Evolutionary conservation across 53 echinoderm and acorn worm genomes (phyloP), one percentile per base, ranked within the genome.

Genomic region (Zoroaster sp.): DNA sequence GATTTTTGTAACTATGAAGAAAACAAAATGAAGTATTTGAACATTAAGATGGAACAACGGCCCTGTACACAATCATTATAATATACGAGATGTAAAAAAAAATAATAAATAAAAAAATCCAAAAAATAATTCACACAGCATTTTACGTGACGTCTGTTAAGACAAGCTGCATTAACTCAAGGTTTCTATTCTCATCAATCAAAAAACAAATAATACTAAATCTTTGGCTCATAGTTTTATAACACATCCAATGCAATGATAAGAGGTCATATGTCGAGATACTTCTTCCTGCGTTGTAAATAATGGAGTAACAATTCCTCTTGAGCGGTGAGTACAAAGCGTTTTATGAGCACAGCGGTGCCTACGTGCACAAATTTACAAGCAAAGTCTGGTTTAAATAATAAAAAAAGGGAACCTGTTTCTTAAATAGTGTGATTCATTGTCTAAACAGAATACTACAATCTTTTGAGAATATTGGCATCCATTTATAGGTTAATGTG

Each of bases 151-250:
- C 28, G 63, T 59, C 63, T 59, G 63, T 28, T 59, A 28, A 25
- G 63, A n/a, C n/a, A n/a, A 28, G 63, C 30, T 59, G 63, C 28
- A 25, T 59, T 21, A 59, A 59, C 63, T 59, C 63, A 59, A 59
- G 63, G 63, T 59, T 25, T 59, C n/a, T n/a, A n/a, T n/a, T n/a
- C n/a, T n/a, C n/a, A n/a, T n/a, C n/a, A n/a, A n/a, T n/a, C n/a
- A n/a, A n/a, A n/a, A n/a, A 59, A 25, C 7, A 59, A 28, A 59
- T 59, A 28, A 59, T 59, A 59, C 46, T 75, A 25, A 76, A 3
- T 76, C 76, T 76, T 76, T 76, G 76, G 76, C 30, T 49, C 76
- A 76, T 49, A 33, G 49, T 76, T 76, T 47, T 36, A 69, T 6
- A 14, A 33, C 33, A 69, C 33, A 69, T 35, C 33, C 69, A 69